A percentile compares a stretch with the other conserved stretches of the same genome.
Conservation (phyloP, 2,113 vertebrate genomes). For the Fregetta grallaria region DNA sequence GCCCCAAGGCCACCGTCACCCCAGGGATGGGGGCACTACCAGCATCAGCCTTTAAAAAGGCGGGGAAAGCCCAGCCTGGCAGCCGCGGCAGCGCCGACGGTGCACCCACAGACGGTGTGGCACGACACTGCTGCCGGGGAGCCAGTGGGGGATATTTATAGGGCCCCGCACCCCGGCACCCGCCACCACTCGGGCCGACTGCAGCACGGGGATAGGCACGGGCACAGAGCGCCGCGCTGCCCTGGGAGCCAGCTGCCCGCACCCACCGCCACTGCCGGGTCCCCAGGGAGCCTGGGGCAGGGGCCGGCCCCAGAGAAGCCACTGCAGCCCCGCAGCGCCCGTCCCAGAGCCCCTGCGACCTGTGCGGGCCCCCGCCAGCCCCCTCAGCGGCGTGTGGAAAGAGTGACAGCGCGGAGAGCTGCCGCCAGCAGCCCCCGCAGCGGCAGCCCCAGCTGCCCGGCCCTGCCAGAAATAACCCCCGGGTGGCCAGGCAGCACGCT, state of each 20-base stretch:
- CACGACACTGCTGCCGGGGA: neutral
- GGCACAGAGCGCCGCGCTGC: neutral
- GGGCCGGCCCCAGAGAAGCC: too few relatives aligned
- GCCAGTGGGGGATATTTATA: neutral
- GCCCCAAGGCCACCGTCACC: neutral
- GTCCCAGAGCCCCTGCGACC: neutral
- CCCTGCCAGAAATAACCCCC: neutral
- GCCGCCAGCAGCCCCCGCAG: neutral
- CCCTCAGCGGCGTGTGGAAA: neutral
- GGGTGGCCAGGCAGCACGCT: neutral
- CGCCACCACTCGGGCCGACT: neutral
- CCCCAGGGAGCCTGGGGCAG: neutral
- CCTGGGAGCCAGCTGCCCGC: neutral
- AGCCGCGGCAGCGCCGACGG: neutral
- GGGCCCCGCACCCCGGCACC: too few relatives aligned
- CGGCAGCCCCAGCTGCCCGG: neutral
- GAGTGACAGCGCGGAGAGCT: neutral
- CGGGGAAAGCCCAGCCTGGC: neutral
- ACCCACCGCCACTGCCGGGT: neutral
- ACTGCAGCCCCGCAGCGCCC: rapidly evolving
- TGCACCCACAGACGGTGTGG: neutral
- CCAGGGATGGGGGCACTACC: neutral
- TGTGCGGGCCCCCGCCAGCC: neutral
- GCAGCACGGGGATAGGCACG: neutral
- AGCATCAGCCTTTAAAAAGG: neutral